Conservation (phyloP, 2,113 vertebrate genomes). For the Scomber scombrus region DNA sequence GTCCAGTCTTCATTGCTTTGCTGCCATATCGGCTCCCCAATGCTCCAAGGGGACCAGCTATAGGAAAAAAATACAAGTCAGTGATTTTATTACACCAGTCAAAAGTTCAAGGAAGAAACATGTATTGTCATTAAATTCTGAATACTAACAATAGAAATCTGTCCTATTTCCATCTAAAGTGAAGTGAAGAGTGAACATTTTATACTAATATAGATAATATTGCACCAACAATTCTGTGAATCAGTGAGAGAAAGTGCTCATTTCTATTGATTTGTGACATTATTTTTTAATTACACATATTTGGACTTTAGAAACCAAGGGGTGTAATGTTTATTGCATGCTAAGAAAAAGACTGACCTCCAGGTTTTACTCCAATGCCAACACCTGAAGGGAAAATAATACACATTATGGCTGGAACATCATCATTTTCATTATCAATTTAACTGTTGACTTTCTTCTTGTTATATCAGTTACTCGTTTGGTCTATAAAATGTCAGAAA, state of each 20-base stretch:
- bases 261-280: too few relatives aligned
- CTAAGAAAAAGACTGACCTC: conserved; percentile 57
- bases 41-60: conserved; percentile 70
- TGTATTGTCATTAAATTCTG: too few relatives aligned
- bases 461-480: too few relatives aligned
- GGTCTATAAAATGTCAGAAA: too few relatives aligned
- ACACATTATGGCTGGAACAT: not conserved
- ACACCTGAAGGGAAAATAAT: conserved; percentile 44
- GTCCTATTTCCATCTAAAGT: too few relatives aligned
- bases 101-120: too few relatives aligned
- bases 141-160: too few relatives aligned
- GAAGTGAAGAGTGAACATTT: too few relatives aligned
- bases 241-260: not conserved
- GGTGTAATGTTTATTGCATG: not conserved
- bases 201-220: not conserved
- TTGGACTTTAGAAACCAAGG: not conserved
- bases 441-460: too few relatives aligned
- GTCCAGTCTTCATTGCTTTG: conserved; percentile 77
- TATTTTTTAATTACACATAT: not conserved
- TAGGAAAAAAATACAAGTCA: conserved; percentile 33
- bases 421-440: not conserved
- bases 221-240: not conserved
- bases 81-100: too few relatives aligned
- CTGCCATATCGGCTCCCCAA: conserved; percentile 72
- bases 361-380: conserved; percentile 70